These are phyloP conservation scores for Drosophila lini DNA, from an alignment of 1,140 invertebrate genomes.

Conservation along the genomic window DNA sequence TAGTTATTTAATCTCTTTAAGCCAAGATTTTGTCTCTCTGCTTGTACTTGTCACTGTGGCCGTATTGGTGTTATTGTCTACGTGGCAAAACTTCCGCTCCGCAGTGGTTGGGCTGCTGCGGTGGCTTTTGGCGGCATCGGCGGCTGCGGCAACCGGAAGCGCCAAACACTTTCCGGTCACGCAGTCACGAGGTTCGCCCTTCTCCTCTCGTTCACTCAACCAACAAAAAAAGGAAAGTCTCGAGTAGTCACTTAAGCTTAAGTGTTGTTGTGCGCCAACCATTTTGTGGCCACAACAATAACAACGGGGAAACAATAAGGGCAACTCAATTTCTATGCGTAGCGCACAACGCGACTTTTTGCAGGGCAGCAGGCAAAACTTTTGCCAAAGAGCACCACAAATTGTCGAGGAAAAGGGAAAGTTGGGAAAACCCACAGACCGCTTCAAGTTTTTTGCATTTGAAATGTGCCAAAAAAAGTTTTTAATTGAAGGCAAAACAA, in stretches of 20 bases:
- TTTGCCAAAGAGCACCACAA: slow-evolving; percentile 35
- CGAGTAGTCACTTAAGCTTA: slow-evolving; percentile 76
- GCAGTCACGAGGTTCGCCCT: slow-evolving; percentile 55
- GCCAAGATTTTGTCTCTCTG: neutral
- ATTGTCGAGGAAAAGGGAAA: slow-evolving; percentile 45
- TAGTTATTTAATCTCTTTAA: neutral
- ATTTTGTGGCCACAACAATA: slow-evolving; percentile 75
- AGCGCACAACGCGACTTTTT: slow-evolving; percentile 55
- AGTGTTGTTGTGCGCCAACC: slow-evolving; percentile 78
- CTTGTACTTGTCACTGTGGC: slow-evolving; percentile 4
- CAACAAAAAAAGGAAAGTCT: slow-evolving; percentile 44
- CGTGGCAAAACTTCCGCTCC: slow-evolving; percentile 61
- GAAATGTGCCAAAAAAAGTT: slow-evolving; percentile 59
- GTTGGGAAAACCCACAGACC: slow-evolving; percentile 18
- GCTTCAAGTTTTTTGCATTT: slow-evolving; percentile 32
- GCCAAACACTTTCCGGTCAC: slow-evolving; percentile 80
- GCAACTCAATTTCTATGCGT: slow-evolving; percentile 77
- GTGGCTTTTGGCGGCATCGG: slow-evolving; percentile 29
- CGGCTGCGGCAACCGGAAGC: slow-evolving; percentile 70
- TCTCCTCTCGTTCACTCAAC: neutral
- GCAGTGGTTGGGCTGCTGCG: slow-evolving; percentile 38
- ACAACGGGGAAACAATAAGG: slow-evolving; percentile 45
- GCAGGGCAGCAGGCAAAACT: slow-evolving; percentile 19
- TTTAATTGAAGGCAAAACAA: slow-evolving; percentile 59
- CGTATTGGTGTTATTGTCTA: slow-evolving; percentile 58